A percentile compares a stretch with the other conserved stretches of the same genome.
Evolutionary conservation across 2,113 vertebrate species (phyloP).

Genomic region (Ibidorhyncha struthersii): DNA sequence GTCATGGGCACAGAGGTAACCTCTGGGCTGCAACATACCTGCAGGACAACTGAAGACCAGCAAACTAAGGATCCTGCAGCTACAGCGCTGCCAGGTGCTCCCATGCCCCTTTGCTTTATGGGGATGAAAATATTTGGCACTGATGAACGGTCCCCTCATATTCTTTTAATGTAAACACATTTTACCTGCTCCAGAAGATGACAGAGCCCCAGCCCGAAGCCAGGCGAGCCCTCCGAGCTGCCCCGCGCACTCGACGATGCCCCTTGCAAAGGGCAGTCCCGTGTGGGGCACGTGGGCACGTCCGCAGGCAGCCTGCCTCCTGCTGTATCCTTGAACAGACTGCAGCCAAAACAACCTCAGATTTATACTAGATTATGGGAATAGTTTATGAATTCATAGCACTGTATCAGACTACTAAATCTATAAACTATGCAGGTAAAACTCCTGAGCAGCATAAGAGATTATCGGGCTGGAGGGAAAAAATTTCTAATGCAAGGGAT

Average conservation of each 20-base stretch:
- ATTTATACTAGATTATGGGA: background rate
- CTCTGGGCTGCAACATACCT: background rate
- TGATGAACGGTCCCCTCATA: background rate
- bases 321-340: background rate
- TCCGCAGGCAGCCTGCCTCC: background rate
- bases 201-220: background rate
- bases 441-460: background rate
- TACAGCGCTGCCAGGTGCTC: background rate
- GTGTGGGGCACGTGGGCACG: rapidly evolving
- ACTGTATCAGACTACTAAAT: background rate
- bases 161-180: background rate
- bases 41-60: background rate
- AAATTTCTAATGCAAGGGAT: background rate
- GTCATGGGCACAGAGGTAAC: background rate
- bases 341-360: background rate
- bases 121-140: background rate
- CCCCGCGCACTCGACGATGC: rapidly evolving
- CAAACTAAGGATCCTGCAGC: background rate
- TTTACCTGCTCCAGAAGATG: background rate
- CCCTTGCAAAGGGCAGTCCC: background rate
- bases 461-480: background rate
- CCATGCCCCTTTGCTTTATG: rapidly evolving
- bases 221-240: rapidly evolving
- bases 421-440: background rate
- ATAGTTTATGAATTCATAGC: background rate